A percentile compares a stretch with the other conserved stretches of the same genome.
Conservation (phyloP, 2,113 vertebrate species). For the Anthoscopus minutus region DNA sequence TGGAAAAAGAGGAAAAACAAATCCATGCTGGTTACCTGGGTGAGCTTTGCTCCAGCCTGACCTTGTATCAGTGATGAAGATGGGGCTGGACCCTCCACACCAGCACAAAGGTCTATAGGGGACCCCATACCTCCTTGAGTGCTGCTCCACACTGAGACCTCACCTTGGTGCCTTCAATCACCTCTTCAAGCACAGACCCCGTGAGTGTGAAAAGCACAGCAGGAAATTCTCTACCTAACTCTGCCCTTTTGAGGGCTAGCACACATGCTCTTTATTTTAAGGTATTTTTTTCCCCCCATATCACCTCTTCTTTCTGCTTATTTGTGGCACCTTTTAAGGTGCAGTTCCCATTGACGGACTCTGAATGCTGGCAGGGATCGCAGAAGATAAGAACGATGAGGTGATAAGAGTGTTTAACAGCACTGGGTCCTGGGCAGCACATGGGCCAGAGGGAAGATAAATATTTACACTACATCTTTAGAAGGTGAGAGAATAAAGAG, state of each 20-base stretch:
- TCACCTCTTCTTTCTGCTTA: background rate
- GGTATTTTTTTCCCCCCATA: background rate
- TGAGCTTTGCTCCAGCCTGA: background rate
- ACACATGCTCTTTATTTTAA: background rate
- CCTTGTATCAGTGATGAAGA: fast-evolving
- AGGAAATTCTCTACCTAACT: background rate
- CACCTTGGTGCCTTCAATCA: background rate
- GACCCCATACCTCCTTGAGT: background rate
- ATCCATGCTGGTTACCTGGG: background rate
- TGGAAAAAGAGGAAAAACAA: background rate
- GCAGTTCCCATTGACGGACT: background rate
- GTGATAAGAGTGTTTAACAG: slow-evolving; percentile 53
- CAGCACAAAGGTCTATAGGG: background rate
- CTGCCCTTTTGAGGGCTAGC: background rate
- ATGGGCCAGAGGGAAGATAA: slow-evolving; percentile 27
- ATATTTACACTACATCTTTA: slow-evolving; percentile 57
- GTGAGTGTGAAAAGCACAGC: background rate
- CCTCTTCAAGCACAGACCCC: background rate
- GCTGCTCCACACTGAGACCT: background rate
- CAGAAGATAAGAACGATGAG: slow-evolving; percentile 34
- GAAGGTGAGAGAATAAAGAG: slow-evolving; percentile 43
- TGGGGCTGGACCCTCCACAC: background rate
- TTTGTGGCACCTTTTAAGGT: background rate
- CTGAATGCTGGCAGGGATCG: background rate
- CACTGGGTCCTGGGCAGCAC: background rate